Conservation (phyloP, 92 coral and sea anemone genomes). For the Palythoa caribaeorum region DNA sequence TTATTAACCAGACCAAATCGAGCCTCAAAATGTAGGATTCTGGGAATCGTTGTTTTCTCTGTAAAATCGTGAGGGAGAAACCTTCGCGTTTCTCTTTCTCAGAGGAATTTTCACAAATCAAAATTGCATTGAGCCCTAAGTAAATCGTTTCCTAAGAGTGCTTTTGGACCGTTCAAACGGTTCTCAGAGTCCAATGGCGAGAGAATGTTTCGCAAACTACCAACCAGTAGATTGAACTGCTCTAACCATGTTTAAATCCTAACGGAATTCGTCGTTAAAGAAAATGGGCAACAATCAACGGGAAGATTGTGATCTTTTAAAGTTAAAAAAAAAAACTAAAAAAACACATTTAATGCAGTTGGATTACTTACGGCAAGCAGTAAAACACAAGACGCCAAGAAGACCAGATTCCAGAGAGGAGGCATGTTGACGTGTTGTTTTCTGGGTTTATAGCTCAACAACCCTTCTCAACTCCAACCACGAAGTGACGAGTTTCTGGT, state of each 20-base stretch:
- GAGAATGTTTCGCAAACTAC: background rate
- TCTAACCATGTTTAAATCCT: background rate
- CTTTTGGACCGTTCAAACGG: background rate
- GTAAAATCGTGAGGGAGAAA: background rate
- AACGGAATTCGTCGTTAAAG: background rate
- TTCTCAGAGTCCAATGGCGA: background rate
- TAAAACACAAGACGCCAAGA: background rate
- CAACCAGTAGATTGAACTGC: too few relatives aligned
- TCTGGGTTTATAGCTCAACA: background rate
- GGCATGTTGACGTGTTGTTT: constrained; percentile 23
- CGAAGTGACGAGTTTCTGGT: constrained; percentile 26
- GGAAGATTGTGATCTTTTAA: constrained; percentile 25
- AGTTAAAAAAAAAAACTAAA: background rate
- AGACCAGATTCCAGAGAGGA: constrained; percentile 17
- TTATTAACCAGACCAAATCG: background rate
- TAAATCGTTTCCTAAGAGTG: background rate
- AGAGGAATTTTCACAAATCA: background rate
- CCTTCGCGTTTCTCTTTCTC: background rate
- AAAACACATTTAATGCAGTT: background rate
- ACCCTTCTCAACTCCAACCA: background rate
- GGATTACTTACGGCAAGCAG: constrained; percentile 19
- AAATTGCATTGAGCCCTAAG: background rate
- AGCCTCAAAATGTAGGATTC: background rate
- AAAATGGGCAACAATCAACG: background rate
- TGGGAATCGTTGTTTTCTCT: background rate